Evolutionary conservation across 2,113 vertebrate species (phyloP).

Genomic region (Stegastes partitus): DNA sequence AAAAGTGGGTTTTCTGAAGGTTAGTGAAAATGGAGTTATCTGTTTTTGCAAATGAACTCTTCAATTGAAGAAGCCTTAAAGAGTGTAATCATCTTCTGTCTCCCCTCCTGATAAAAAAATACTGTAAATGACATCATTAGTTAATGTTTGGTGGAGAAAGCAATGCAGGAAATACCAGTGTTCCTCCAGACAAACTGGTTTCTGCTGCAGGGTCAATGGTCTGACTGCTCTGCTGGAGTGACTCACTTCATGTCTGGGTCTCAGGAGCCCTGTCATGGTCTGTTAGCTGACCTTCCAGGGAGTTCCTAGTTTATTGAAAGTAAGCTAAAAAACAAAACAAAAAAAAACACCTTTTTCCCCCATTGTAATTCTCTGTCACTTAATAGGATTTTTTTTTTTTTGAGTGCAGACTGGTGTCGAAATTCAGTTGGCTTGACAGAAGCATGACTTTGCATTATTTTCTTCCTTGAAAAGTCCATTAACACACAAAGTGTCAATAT

Average conservation of each 20-base stretch:
- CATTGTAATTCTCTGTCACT: neutral
- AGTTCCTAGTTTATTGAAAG: too few species aligned
- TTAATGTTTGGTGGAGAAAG: slow-evolving; percentile 48
- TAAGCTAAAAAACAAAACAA: too few species aligned
- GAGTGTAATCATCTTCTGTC: neutral
- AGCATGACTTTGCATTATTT: too few species aligned
- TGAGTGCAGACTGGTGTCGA: too few species aligned
- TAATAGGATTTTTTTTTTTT: neutral
- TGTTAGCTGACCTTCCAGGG: slow-evolving; percentile 9
- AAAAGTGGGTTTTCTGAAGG: too few species aligned
- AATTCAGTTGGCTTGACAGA: neutral
- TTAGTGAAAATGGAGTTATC: too few species aligned
- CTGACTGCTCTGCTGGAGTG: neutral
- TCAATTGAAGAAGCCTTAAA: neutral
- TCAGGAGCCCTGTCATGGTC: slow-evolving; percentile 2
- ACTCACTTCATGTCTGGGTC: slow-evolving; percentile 10
- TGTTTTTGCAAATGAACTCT: too few species aligned
- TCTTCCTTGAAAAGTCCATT: too few species aligned
- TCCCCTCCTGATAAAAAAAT: neutral
- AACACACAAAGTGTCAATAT: too few species aligned
- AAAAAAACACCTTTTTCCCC: neutral
- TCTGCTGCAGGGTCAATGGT: neutral
- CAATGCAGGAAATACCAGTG: slow-evolving; percentile 4
- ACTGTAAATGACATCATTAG: slow-evolving; percentile 25
- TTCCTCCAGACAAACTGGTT: slow-evolving; percentile 15